Evolutionary conservation across 2,113 vertebrate genomes (phyloP).

Genomic region (Arvicanthis niloticus): DNA sequence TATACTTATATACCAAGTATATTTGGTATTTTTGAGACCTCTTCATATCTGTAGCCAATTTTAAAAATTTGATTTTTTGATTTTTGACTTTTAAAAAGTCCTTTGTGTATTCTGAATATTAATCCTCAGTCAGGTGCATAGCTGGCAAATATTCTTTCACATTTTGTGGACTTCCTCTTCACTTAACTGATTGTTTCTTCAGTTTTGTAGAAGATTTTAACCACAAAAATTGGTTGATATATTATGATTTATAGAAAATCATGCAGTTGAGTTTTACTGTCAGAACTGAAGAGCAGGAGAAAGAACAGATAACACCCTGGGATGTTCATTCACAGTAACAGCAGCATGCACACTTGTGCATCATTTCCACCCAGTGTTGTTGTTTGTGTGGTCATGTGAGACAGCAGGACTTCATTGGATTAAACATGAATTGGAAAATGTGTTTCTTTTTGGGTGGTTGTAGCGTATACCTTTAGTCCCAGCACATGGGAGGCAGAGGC

Average conservation of each 20-base stretch:
- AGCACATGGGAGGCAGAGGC: not conserved
- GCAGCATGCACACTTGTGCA: not conserved
- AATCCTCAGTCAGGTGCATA: not conserved
- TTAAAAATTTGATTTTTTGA: not conserved
- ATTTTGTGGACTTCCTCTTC: not conserved
- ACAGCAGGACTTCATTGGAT: not conserved
- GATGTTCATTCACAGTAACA: not conserved
- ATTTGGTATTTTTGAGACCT: not conserved
- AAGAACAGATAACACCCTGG: not conserved
- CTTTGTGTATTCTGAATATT: not conserved
- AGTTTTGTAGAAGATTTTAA: not conserved
- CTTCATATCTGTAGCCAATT: too few species aligned
- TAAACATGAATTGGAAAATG: not conserved
- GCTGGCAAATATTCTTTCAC: not conserved
- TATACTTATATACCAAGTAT: not conserved
- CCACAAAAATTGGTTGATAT: not conserved
- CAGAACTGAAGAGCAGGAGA: not conserved
- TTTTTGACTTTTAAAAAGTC: not conserved
- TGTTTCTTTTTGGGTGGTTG: not conserved
- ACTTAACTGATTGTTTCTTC: not conserved
- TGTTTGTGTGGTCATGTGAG: not conserved
- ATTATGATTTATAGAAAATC: not conserved
- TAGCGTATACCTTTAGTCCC: not conserved
- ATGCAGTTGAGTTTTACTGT: not conserved
- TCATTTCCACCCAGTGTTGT: not conserved